Conservation (phyloP, 2,888 invertebrate genomes). For the Rhyacophila evoluta region DNA sequence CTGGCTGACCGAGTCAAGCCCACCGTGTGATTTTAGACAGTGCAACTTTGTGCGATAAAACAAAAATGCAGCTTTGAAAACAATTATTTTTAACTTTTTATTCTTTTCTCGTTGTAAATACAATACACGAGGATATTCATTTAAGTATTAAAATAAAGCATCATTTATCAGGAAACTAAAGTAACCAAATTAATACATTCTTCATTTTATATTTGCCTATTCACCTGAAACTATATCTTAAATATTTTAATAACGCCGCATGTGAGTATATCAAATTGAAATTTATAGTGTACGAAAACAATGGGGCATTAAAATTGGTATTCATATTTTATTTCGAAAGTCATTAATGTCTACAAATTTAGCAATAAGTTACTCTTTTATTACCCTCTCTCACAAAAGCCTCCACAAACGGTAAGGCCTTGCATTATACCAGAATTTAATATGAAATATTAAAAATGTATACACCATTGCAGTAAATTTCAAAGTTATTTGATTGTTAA, state of each 20-base stretch:
- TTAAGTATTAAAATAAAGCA: background rate
- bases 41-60: too few relatives aligned
- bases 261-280: slow-evolving; percentile 27
- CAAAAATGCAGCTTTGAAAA: too few relatives aligned
- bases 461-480: background rate
- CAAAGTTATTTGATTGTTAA: background rate
- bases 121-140: too few relatives aligned
- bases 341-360: slow-evolving; percentile 51
- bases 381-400: slow-evolving; percentile 37
- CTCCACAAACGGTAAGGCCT: slow-evolving; percentile 29
- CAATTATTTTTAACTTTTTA: too few relatives aligned
- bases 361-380: slow-evolving; percentile 47
- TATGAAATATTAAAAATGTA: background rate
- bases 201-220: background rate
- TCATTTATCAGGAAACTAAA: background rate
- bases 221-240: slow-evolving; percentile 9
- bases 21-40: too few relatives aligned
- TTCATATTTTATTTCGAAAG: slow-evolving; percentile 49
- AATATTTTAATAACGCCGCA: background rate
- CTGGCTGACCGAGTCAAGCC: too few relatives aligned
- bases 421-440: background rate
- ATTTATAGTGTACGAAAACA: slow-evolving; percentile 40
- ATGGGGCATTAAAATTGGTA: slow-evolving; percentile 38
- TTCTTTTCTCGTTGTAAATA: too few relatives aligned
- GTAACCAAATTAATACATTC: background rate